A percentile compares a stretch with the other conserved stretches of the same genome.
Conservation (phyloP, 35 echinoderm and acorn worm genomes). For the Heliocidaris erythrogramma region DNA sequence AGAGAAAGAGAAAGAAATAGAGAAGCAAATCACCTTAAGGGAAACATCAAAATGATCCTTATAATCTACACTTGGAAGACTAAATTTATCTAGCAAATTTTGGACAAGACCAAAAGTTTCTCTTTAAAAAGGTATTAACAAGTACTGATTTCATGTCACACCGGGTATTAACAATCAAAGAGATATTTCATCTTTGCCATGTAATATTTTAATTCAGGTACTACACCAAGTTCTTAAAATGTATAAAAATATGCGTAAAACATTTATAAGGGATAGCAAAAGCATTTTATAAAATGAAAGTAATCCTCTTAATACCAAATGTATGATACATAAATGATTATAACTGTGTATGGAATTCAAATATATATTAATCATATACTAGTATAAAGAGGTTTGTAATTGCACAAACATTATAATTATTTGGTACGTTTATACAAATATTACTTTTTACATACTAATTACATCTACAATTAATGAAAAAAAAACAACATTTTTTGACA, state of each 20-base stretch:
- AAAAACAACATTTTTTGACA: too few relatives aligned
- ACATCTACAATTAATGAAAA: not conserved
- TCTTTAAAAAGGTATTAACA: not conserved
- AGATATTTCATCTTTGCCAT: not conserved
- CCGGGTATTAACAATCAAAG: not conserved
- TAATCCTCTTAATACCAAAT: not conserved
- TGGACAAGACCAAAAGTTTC: not conserved
- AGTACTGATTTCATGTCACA: not conserved
- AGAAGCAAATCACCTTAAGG: not conserved
- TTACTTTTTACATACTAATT: not conserved
- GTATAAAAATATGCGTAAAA: too few relatives aligned
- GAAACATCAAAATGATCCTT: not conserved
- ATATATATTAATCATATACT: not conserved
- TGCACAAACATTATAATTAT: not conserved
- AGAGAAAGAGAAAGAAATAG: not conserved
- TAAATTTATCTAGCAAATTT: not conserved
- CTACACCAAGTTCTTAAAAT: too few relatives aligned
- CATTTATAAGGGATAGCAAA: not conserved
- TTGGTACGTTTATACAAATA: not conserved
- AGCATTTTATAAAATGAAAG: not conserved
- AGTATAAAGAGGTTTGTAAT: not conserved
- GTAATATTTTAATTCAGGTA: too few relatives aligned
- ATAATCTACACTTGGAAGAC: not conserved
- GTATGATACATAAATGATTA: not conserved
- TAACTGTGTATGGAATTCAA: not conserved